phyloP scores from a whole-genome alignment of 2,113 vertebrate genomes.

The Ochotona curzoniae region DNA sequence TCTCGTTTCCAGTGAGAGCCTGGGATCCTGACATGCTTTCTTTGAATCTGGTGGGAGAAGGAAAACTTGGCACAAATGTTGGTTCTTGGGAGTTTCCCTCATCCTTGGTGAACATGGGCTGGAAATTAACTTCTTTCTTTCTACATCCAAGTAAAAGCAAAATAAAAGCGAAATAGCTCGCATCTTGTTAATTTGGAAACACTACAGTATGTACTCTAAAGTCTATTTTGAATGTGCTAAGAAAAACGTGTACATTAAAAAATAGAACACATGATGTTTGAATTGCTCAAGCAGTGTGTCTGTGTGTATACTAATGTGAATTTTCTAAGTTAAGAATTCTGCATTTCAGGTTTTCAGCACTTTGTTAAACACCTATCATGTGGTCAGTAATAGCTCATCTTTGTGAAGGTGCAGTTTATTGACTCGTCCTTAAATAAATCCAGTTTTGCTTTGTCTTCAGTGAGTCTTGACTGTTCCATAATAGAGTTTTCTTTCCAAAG shows the following conservation, averaged over 20 bases:
- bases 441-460: constrained; percentile 56
- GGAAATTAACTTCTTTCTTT: background rate
- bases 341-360: constrained; percentile 58
- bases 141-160: background rate
- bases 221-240: constrained; percentile 27
- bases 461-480: constrained; percentile 35
- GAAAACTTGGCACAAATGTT: background rate
- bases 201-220: constrained; percentile 14
- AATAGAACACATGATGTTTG: background rate
- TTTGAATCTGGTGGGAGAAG: background rate
- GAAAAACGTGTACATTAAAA: background rate
- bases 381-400: constrained; percentile 57
- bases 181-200: constrained; percentile 26
- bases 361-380: constrained; percentile 48
- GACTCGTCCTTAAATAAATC: constrained; percentile 49
- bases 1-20: background rate
- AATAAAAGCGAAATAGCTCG: constrained; percentile 44
- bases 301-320: constrained; percentile 30
- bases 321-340: constrained; percentile 66
- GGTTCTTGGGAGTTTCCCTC: background rate
- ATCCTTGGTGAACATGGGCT: background rate
- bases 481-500: constrained; percentile 26
- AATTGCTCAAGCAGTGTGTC: constrained; percentile 39
- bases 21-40: background rate
- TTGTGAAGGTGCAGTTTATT: constrained; percentile 57